These are phyloP conservation scores for Lampris incognitus DNA, from an alignment of 2,113 vertebrate genomes.

Conservation along the genomic window DNA sequence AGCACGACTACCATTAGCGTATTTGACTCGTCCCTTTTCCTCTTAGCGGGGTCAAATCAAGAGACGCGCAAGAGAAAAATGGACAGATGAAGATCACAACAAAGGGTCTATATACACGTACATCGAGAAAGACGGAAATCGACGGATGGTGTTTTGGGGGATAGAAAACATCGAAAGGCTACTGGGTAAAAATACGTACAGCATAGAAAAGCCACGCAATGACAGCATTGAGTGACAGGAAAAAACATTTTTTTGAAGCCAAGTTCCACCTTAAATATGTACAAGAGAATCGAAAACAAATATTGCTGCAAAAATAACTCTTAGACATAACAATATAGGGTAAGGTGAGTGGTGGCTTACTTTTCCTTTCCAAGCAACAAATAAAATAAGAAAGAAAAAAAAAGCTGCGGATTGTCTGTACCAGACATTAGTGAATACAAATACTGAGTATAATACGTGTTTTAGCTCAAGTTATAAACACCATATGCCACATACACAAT, in stretches of 20 bases:
- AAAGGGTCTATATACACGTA: slow-evolving; percentile 47
- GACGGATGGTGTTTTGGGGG: not conserved
- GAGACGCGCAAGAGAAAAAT: slow-evolving; percentile 43
- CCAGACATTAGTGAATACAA: slow-evolving; percentile 61
- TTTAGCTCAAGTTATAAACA: slow-evolving; percentile 4
- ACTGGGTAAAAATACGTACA: slow-evolving; percentile 20
- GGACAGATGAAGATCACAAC: slow-evolving; percentile 54
- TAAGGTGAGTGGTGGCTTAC: too few relatives aligned
- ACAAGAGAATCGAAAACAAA: slow-evolving; percentile 58
- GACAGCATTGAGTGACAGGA: not conserved
- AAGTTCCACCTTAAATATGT: slow-evolving; percentile 47
- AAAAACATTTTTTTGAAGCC: slow-evolving; percentile 3
- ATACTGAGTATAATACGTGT: slow-evolving; percentile 38
- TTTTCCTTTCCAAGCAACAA: slow-evolving; percentile 20
- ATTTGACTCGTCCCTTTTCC: slow-evolving; percentile 50
- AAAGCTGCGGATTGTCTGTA: slow-evolving; percentile 60
- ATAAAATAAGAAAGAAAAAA: not conserved
- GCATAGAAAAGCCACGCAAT: slow-evolving; percentile 25
- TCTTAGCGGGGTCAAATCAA: slow-evolving; percentile 38
- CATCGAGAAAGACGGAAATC: slow-evolving; percentile 5
- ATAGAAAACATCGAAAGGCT: not conserved
- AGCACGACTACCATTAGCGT: slow-evolving; percentile 18
- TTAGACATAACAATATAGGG: slow-evolving; percentile 26
- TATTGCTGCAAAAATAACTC: slow-evolving; percentile 64
- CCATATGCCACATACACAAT: not conserved